A percentile compares a stretch with the other conserved stretches of the same genome.
Evolutionary conservation across 2,797 vertebrate genomes (phyloP).

Genomic region (Meda fulgida): DNA sequence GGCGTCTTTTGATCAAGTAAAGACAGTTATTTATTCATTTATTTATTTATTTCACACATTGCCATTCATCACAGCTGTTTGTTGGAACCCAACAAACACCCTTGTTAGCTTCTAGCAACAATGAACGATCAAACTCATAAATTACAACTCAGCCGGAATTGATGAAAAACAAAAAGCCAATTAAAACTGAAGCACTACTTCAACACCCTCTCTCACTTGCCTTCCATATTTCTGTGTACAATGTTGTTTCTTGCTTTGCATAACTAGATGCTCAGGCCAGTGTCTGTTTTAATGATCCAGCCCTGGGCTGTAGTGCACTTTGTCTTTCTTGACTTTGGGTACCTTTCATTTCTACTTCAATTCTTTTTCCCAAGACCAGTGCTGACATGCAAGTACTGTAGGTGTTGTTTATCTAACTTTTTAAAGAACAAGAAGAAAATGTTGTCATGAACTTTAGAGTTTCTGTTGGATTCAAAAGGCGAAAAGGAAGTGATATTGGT

Average conservation of each 20-base stretch:
- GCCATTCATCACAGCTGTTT: conserved; percentile 35
- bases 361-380: conserved; percentile 56
- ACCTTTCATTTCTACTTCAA: conserved; percentile 49
- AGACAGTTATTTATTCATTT: neutral
- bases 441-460: conserved; percentile 55
- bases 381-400: conserved; percentile 52
- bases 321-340: conserved; percentile 45
- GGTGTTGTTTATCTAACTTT: conserved; percentile 66
- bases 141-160: conserved; percentile 77
- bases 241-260: conserved; percentile 63
- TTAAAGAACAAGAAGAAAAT: conserved; percentile 39
- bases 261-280: conserved; percentile 57
- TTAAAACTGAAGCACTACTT: conserved; percentile 65
- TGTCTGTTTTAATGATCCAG: conserved; percentile 70
- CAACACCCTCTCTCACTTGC: conserved; percentile 40
- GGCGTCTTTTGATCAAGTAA: neutral
- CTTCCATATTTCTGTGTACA: conserved; percentile 54
- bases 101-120: conserved; percentile 66
- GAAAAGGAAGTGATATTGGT: conserved; percentile 35
- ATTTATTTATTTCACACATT: conserved; percentile 4
- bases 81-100: conserved; percentile 37
- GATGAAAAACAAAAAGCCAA: conserved; percentile 72
- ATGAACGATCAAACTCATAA: conserved; percentile 80
- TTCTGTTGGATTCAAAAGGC: conserved; percentile 51
- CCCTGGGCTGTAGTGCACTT: conserved; percentile 24